Conservation (phyloP, 2,113 vertebrate species). For the mouse (Mus musculus) region GRCm39 chr8:99105501-99106000, state of each 20-base stretch:
- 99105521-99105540: conserved; percentile 31
- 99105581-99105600: conserved; percentile 11
- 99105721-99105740: conserved; percentile 19
- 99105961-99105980: conserved; percentile 83
- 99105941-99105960: conserved; percentile 61
- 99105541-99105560: conserved; percentile 56
- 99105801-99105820: conserved; percentile 16
- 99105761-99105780: conserved; percentile 31
- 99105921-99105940: conserved; percentile 69
- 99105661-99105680: conserved; percentile 58
- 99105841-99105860: conserved; percentile 70
- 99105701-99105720: conserved; percentile 8
- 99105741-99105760: conserved; percentile 55
- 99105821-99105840: conserved; percentile 70
- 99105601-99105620: not conserved
- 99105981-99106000: conserved; percentile 88
- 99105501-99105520: not conserved
- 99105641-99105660: conserved; percentile 46
- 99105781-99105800: conserved; percentile 16
- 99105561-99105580: conserved; percentile 52
- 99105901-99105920: conserved; percentile 84
- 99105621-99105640: conserved; percentile 56
- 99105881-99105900: conserved; percentile 82
- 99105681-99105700: conserved; percentile 56
- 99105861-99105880: conserved; percentile 68